phyloP scores from a whole-genome alignment of 1,140 invertebrate species.

The Hypothenemus hampei region DNA sequence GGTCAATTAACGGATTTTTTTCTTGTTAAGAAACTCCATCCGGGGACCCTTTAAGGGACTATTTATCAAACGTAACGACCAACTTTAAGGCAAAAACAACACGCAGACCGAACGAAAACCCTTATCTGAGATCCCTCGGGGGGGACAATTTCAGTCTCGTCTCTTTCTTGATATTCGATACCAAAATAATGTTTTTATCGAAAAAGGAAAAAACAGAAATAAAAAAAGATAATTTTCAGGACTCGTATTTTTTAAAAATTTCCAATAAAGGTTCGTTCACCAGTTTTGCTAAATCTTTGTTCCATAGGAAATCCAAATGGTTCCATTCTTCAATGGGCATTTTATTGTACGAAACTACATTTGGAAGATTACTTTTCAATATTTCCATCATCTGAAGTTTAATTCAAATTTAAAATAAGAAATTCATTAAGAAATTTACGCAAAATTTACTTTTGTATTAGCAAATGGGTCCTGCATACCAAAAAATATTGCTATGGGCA shows the following conservation, averaged over 20 bases:
- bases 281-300: constrained; percentile 28
- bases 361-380: constrained; percentile 1
- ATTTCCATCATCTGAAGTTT: background rate
- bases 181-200: too few species aligned
- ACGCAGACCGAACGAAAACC: background rate
- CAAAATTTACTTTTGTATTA: constrained; percentile 2
- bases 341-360: constrained; percentile 11
- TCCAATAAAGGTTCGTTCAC: constrained; percentile 25
- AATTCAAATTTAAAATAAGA: background rate
- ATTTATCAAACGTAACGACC: constrained; percentile 12
- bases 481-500: constrained; percentile 24
- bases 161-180: too few species aligned
- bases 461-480: constrained; percentile 8
- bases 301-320: constrained; percentile 33
- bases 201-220: too few species aligned
- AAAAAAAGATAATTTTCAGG: too few species aligned
- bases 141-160: too few species aligned
- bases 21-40: background rate
- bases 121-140: constrained; percentile 3
- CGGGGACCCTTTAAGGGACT: background rate
- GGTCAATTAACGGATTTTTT: constrained; percentile 4
- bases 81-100: constrained; percentile 3
- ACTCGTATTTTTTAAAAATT: too few species aligned
- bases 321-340: constrained; percentile 7
- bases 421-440: background rate